A percentile compares a stretch with the other conserved stretches of the same genome.
Evolutionary conservation across 2,888 invertebrate species (phyloP).

Genomic region (Stenodera caucasica): DNA sequence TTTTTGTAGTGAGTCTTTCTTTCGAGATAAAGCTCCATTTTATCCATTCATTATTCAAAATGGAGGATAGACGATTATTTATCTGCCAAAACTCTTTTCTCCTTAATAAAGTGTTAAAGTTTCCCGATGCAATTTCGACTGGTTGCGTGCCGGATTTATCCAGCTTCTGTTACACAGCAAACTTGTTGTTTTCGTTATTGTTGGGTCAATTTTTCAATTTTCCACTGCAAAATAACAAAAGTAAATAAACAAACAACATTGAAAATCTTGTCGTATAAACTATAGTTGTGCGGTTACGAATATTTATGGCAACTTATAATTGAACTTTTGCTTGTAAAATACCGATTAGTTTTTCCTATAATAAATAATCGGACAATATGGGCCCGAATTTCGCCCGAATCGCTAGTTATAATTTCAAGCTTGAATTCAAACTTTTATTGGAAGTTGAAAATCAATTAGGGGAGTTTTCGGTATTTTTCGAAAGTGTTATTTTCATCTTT

Average conservation of each 20-base stretch:
- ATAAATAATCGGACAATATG: no score
- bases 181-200: neutral
- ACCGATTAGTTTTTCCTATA: conserved; percentile 1
- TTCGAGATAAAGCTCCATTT: no score
- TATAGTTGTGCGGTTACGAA: neutral
- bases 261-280: conserved; percentile 1
- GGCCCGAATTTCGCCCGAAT: no score
- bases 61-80: no score
- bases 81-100: no score
- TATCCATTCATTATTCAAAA: no score
- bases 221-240: conserved; percentile 1
- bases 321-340: neutral
- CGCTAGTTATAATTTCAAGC: no score
- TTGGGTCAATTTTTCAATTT: conserved; percentile 3
- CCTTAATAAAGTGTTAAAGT: no score
- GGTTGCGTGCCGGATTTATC: neutral
- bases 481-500: conserved; percentile 27
- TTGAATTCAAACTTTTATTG: no score
- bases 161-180: neutral
- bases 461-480: conserved; percentile 29
- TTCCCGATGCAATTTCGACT: neutral
- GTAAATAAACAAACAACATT: neutral
- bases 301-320: neutral
- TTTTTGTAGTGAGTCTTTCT: no score
- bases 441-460: conserved; percentile 27